Percentiles rank a stretch among this genome's conserved stretches.
phyloP scores from a whole-genome alignment of 2,797 vertebrate species.

The Galago senegalensis region DNA sequence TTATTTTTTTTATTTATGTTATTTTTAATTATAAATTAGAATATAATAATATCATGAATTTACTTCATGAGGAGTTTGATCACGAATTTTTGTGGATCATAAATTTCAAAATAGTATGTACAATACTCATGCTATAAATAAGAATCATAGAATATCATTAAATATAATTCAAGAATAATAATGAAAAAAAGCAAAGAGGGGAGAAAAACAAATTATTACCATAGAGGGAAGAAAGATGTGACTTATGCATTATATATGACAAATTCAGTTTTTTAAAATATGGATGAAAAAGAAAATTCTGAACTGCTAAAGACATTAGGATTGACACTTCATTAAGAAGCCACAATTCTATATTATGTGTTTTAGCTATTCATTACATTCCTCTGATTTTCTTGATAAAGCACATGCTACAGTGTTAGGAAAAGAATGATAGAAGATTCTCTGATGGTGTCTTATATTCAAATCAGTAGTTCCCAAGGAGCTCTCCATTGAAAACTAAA shows the following conservation, averaged over 20 bases:
- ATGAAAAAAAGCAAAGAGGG: background rate
- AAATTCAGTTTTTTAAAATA: background rate
- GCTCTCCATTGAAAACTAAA: background rate
- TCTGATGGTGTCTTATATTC: background rate
- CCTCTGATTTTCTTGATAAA: background rate
- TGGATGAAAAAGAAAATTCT: background rate
- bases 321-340: background rate
- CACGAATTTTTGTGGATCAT: background rate
- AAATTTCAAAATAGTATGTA: background rate
- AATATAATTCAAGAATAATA: background rate
- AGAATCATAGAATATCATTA: background rate
- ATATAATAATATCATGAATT: background rate
- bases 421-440: background rate
- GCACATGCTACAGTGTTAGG: background rate
- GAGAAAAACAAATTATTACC: background rate
- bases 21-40: too few relatives aligned
- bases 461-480: background rate
- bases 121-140: background rate
- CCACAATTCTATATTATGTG: background rate
- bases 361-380: background rate
- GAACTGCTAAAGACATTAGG: background rate
- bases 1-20: too few relatives aligned
- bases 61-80: background rate
- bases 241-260: background rate
- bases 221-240: background rate